phyloP scores from a whole-genome alignment of 2,113 vertebrate genomes.

The Erythrocercus mccallii region DNA sequence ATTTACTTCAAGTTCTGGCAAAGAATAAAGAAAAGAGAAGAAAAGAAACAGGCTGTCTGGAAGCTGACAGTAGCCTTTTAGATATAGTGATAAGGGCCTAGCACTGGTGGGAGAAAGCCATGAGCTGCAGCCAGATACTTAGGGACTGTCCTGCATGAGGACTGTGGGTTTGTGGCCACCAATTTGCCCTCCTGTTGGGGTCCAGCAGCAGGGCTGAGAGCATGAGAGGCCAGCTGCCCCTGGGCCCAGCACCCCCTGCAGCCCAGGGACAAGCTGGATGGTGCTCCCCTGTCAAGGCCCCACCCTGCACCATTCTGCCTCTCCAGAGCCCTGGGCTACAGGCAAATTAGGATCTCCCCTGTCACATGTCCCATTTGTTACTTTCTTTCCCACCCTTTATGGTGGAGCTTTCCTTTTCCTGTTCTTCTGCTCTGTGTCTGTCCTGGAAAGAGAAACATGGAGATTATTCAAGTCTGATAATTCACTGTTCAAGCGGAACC shows the following conservation, averaged over 20 bases:
- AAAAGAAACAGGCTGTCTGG: background rate
- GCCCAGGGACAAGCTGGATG: background rate
- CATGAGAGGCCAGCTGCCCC: rapidly evolving
- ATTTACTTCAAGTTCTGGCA: background rate
- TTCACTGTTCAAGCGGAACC: background rate
- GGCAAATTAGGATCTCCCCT: background rate
- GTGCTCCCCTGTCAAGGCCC: background rate
- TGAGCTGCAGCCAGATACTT: background rate
- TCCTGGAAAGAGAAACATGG: background rate
- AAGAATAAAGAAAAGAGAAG: background rate
- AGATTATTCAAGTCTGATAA: background rate
- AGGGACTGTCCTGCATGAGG: rapidly evolving
- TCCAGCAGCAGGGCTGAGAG: background rate
- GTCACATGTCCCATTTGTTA: background rate
- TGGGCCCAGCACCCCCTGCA: rapidly evolving
- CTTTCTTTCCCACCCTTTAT: background rate
- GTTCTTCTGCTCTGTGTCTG: background rate
- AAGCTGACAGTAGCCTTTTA: background rate
- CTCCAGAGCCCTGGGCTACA: background rate
- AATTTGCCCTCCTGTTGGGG: background rate
- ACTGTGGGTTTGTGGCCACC: background rate
- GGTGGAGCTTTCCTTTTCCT: background rate
- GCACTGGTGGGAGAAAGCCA: background rate
- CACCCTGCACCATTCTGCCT: background rate
- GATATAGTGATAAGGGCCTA: rapidly evolving